phyloP scores from a whole-genome alignment of 1,140 invertebrate genomes.

The Papilio dardanus region DNA sequence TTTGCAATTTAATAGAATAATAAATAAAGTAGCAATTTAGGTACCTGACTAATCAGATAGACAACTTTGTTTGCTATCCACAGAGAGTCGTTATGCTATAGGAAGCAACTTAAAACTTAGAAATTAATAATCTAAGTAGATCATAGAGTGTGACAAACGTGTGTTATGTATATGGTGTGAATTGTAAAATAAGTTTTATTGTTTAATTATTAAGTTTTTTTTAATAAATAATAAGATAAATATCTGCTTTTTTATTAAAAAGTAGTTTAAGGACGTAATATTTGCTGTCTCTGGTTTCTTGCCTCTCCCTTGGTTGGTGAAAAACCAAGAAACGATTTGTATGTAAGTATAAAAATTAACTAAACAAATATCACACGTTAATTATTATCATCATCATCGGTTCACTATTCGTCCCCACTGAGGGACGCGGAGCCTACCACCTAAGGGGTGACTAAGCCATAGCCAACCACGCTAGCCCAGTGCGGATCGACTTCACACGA shows the following conservation, averaged over 20 bases:
- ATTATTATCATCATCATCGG: too few relatives aligned
- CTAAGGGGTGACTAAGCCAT: too few relatives aligned
- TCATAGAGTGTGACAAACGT: slow-evolving; percentile 12
- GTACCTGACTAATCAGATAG: slow-evolving; percentile 33
- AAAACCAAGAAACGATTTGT: too few relatives aligned
- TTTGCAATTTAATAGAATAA: slow-evolving; percentile 26
- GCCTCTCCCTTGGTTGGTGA: too few relatives aligned
- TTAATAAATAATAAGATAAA: slow-evolving; percentile 45
- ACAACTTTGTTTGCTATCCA: neutral
- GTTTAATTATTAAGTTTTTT: slow-evolving; percentile 40
- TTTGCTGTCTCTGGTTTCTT: too few relatives aligned
- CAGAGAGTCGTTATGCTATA: neutral
- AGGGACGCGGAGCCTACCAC: too few relatives aligned
- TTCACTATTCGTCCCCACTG: too few relatives aligned
- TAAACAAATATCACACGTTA: too few relatives aligned
- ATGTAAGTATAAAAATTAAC: too few relatives aligned
- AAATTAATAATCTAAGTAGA: slow-evolving; percentile 3
- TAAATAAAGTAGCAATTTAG: slow-evolving; percentile 26
- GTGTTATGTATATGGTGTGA: slow-evolving; percentile 45
- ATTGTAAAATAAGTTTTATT: slow-evolving; percentile 46
- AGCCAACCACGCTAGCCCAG: too few relatives aligned
- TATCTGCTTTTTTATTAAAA: slow-evolving; percentile 22
- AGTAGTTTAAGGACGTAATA: neutral
- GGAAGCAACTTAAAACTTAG: slow-evolving; percentile 15
- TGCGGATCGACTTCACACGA: too few relatives aligned